Conservation (phyloP, 2,888 invertebrate genomes). For the Rhagonycha lutea region DNA sequence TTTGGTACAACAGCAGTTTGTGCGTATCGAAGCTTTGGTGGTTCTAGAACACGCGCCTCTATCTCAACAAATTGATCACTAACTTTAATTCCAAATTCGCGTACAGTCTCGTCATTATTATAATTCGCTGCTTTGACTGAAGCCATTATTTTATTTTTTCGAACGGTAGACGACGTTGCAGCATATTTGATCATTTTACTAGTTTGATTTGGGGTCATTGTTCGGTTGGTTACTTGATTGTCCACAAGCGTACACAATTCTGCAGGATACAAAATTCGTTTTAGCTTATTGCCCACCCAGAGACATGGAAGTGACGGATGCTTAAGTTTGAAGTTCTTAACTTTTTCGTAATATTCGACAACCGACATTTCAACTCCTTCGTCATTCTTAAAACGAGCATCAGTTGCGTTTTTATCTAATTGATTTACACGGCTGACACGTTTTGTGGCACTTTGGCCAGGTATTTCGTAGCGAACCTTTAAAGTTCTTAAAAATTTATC, state of each 20-base stretch:
- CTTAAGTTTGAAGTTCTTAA: constrained; percentile 52
- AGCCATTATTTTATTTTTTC: constrained; percentile 80
- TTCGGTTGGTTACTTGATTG: constrained; percentile 77
- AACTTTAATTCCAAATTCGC: constrained; percentile 83
- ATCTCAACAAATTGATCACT: constrained; percentile 74
- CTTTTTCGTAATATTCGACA: constrained; percentile 52
- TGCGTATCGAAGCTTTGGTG: constrained; percentile 75
- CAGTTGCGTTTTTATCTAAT: constrained; percentile 47
- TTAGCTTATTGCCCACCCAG: constrained; percentile 63
- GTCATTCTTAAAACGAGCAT: constrained; percentile 50
- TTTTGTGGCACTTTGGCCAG: constrained; percentile 49
- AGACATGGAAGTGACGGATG: constrained; percentile 80
- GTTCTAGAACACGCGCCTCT: constrained; percentile 73
- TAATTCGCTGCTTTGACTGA: constrained; percentile 54
- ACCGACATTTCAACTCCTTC: constrained; percentile 53
- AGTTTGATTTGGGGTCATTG: constrained; percentile 83
- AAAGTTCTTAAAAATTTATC: constrained; percentile 27
- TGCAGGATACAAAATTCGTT: constrained; percentile 75
- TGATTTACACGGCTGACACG: constrained; percentile 57
- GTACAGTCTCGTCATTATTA: constrained; percentile 61
- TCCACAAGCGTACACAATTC: constrained; percentile 80
- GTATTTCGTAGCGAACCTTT: constrained; percentile 58
- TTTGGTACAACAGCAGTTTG: constrained; percentile 49
- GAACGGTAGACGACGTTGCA: constrained; percentile 77
- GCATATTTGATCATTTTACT: constrained; percentile 84